These are phyloP conservation scores for Lordiphosa andalusiaca DNA, from an alignment of 2,888 invertebrate species.

Conservation along the genomic window DNA sequence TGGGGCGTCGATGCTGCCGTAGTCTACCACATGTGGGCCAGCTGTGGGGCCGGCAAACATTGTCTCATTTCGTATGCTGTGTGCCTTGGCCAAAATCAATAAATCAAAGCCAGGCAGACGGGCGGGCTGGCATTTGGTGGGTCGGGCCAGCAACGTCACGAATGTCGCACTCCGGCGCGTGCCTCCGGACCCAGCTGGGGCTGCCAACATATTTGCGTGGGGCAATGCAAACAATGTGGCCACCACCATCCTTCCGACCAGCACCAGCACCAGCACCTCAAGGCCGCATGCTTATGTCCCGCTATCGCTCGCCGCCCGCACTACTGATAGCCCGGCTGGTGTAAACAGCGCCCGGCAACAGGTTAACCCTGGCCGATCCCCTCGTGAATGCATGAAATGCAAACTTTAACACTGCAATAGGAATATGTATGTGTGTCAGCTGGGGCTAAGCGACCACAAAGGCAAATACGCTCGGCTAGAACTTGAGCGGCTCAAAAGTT, in stretches of 20 bases:
- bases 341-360: constrained; percentile 37
- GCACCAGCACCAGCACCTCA: constrained; percentile 9
- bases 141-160: constrained; percentile 49
- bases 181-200: constrained; percentile 46
- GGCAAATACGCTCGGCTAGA: constrained; percentile 66
- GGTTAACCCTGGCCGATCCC: constrained; percentile 29
- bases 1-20: constrained; percentile 10
- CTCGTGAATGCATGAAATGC: constrained; percentile 30
- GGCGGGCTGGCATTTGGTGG: constrained; percentile 13
- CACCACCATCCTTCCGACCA: background rate
- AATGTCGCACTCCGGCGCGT: constrained; percentile 62
- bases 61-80: constrained; percentile 74
- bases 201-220: constrained; percentile 62
- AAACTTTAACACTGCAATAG: constrained; percentile 37
- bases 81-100: constrained; percentile 67
- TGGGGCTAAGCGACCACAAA: constrained; percentile 41
- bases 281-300: constrained; percentile 42
- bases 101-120: constrained; percentile 64
- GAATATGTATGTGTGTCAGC: constrained; percentile 5
- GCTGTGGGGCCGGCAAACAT: constrained; percentile 52
- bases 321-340: constrained; percentile 36
- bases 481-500: constrained; percentile 71
- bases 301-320: constrained; percentile 23
- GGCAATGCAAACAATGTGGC: constrained; percentile 64
- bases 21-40: constrained; percentile 45